These are phyloP conservation scores for Malurus melanocephalus DNA, from an alignment of 2,113 vertebrate species.

Conservation along the genomic window DNA sequence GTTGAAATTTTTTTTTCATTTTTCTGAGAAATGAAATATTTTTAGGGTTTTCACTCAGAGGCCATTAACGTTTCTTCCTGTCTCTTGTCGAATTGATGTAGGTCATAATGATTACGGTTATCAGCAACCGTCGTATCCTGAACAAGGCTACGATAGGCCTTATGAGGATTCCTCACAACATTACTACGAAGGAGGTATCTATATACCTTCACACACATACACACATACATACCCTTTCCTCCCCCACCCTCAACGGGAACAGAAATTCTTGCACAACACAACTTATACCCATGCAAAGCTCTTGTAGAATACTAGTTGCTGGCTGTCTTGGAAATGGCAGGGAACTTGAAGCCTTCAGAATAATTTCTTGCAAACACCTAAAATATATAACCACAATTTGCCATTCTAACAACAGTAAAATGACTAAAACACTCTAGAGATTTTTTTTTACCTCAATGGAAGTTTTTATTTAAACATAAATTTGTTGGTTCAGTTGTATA, in stretches of 20 bases:
- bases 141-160: conserved; percentile 91
- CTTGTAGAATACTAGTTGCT: conserved; percentile 75
- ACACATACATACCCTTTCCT: conserved; percentile 68
- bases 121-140: conserved; percentile 89
- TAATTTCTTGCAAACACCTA: conserved; percentile 74
- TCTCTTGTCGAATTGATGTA: conserved; percentile 91
- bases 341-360: conserved; percentile 61
- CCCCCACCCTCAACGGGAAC: conserved; percentile 57
- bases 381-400: conserved; percentile 71
- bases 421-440: conserved; percentile 75
- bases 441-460: conserved; percentile 56
- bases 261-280: conserved; percentile 58
- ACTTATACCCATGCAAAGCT: conserved; percentile 73
- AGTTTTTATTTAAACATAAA: conserved; percentile 67
- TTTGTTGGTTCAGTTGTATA: conserved; percentile 60
- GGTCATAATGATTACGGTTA: conserved; percentile 91
- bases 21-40: conserved; percentile 78
- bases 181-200: conserved; percentile 91
- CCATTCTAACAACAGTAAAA: conserved; percentile 80
- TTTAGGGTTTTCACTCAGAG: conserved; percentile 80
- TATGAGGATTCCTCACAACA: conserved; percentile 89
- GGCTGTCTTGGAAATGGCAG: conserved; percentile 72
- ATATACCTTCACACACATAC: conserved; percentile 84
- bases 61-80: conserved; percentile 88
- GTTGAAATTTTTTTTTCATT: conserved; percentile 70